phyloP scores from a whole-genome alignment of 2,888 invertebrate species.

The Frankliniella fusca region DNA sequence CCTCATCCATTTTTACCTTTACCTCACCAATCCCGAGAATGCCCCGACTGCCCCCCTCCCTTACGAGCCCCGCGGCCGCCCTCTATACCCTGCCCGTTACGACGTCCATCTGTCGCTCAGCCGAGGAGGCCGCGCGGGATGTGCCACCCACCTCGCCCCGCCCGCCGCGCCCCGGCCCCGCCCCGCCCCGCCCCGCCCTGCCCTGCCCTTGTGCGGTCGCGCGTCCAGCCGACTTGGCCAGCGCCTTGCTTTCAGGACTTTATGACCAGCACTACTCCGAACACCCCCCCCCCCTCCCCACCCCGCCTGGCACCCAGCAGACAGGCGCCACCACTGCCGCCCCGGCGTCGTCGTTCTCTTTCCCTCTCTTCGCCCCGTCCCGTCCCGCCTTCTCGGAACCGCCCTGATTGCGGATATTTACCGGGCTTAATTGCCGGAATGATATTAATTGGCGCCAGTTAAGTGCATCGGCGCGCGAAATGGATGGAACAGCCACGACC shows the following conservation, averaged over 20 bases:
- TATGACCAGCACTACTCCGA: background rate
- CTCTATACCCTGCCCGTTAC: too few species aligned
- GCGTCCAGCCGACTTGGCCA: background rate
- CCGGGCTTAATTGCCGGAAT: conserved; percentile 14
- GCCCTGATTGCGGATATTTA: background rate
- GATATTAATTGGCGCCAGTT: conserved; percentile 18
- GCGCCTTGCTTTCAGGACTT: background rate
- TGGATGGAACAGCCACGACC: background rate
- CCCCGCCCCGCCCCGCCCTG: background rate
- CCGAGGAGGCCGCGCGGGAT: background rate
- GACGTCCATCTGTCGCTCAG: background rate
- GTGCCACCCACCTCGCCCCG: background rate
- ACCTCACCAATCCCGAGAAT: too few species aligned
- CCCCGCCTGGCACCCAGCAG: background rate
- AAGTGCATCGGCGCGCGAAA: background rate
- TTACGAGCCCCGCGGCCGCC: too few species aligned
- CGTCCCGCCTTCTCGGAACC: background rate
- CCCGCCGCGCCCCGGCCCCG: background rate
- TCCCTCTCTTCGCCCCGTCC: background rate
- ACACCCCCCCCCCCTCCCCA: background rate
- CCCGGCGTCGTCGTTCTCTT: background rate
- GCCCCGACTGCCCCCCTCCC: too few species aligned
- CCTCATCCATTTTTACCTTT: too few species aligned
- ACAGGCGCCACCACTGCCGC: background rate
- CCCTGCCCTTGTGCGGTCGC: background rate